Evolutionary conservation across 2,797 vertebrate species (phyloP).

Genomic region (Enoplosus armatus): DNA sequence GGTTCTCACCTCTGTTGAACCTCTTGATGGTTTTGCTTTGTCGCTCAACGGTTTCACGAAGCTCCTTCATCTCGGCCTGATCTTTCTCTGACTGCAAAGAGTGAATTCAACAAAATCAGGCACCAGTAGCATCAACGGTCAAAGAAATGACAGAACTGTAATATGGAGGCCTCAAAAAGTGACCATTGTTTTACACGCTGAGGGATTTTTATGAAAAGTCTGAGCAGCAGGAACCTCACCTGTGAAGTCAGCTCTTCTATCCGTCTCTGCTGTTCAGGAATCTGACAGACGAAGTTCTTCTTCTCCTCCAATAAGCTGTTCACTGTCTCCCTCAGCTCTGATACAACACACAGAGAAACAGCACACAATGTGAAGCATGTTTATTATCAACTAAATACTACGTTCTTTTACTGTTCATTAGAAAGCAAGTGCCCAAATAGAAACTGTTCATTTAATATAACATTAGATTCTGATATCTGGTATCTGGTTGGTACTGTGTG

Average conservation of each 20-base stretch:
- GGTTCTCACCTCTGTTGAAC: conserved; percentile 88
- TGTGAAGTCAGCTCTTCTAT: conserved; percentile 81
- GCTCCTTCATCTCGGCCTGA: conserved; percentile 81
- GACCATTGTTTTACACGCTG: no score
- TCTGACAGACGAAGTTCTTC: conserved; percentile 83
- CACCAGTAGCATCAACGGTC: background rate
- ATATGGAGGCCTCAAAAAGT: no score
- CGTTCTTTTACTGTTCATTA: background rate
- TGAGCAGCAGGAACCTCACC: conserved; percentile 54
- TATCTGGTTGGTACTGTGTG: no score
- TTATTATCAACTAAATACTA: background rate
- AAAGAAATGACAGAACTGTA: background rate
- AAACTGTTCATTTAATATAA: no score
- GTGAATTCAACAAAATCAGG: background rate
- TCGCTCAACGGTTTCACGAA: conserved; percentile 78
- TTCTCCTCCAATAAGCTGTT: conserved; percentile 85
- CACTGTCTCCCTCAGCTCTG: conserved; percentile 85
- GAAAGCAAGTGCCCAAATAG: background rate
- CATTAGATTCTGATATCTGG: no score
- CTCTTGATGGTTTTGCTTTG: conserved; percentile 87
- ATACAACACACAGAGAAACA: background rate
- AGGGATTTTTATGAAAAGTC: no score
- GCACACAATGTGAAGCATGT: fast-evolving
- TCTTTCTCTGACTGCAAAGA: conserved; percentile 79
- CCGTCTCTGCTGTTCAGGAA: conserved; percentile 83